Evolutionary conservation across 2,797 vertebrate species (phyloP), one percentile per base, ranked within the genome.

Genomic region (Cyclopterus lumpus): DNA sequence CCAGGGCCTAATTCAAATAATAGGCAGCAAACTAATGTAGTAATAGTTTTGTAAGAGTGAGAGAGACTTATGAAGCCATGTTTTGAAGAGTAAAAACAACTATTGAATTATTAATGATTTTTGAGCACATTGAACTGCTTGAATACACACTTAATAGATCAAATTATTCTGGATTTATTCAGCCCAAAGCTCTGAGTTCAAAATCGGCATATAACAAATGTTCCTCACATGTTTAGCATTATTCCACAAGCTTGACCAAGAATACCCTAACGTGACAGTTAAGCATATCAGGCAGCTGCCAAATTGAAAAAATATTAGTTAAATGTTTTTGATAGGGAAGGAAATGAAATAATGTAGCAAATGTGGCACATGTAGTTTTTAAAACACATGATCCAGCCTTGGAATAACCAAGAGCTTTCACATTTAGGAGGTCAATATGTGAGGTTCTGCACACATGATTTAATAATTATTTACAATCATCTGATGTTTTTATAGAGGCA

Each of bases 241-340:
- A 76, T 83, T 85, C 85, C 71, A 83, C 53, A 66, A 63, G 67
- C 67, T 68, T 74, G 71, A 85, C 71, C 57, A 22, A 67, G 73
- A 73, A 48, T 30, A 51, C 38, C 59, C 49, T 44, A 46, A 80
- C 51, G 38, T 70, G 79, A 80, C 88, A 66, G 74, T 69, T 81
- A 67, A 77, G 85, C 69, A 74, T 83, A 82, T 86, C 79, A 87
- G 58, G 24, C 73, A 64, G 74, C 81, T 83, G 38, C 77, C 82
- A 86, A 86, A 88, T 61, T 72, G 71, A 90, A 86, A 73, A 80
- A 68, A 75, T 67, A 77, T 83, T 73, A 81, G 54, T 77, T 55
- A n/a, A 77, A 53, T 53, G 38, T 48, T 57, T 77, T 64, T 69
- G 57, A 80, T 49, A 22, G 63, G 53, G 60, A 81, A 83, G 79